Percentiles rank a stretch among this genome's conserved stretches.
Evolutionary conservation across 2,888 invertebrate species (phyloP).

Genomic region (Orthosia gothica): DNA sequence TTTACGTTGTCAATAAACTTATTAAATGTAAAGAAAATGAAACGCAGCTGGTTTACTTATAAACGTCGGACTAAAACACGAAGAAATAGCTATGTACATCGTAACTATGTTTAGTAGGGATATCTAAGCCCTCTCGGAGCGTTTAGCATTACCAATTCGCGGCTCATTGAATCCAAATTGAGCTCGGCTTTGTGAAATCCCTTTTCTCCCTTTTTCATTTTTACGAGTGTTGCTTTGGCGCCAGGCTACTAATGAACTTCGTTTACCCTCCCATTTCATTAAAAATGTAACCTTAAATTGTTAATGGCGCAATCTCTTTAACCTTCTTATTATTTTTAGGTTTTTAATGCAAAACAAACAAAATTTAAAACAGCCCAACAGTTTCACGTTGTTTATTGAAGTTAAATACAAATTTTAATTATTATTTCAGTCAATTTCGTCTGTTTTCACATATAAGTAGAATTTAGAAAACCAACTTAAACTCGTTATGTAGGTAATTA

Average conservation of each 20-base stretch:
- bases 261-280: conserved; percentile 71
- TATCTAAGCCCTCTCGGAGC: conserved; percentile 78
- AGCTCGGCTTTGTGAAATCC: conserved; percentile 81
- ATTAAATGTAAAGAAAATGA: neutral
- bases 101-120: conserved; percentile 65
- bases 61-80: conserved; percentile 28
- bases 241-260: conserved; percentile 80
- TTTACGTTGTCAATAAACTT: no score
- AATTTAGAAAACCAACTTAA: neutral
- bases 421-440: neutral
- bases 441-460: neutral
- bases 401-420: neutral
- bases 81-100: conserved; percentile 46
- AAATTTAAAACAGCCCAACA: neutral
- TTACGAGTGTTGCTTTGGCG: conserved; percentile 81
- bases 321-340: conserved; percentile 39
- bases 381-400: neutral
- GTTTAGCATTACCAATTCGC: conserved; percentile 83
- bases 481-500: no score
- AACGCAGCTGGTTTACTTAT: conserved; percentile 2
- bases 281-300: conserved; percentile 63
- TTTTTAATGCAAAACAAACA: conserved; percentile 32
- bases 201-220: conserved; percentile 83
- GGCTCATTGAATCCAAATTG: conserved; percentile 86
- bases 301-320: conserved; percentile 40